Evolutionary conservation across 2,888 invertebrate species (phyloP), one percentile per base, ranked within the genome.

Genomic region (Drosophila paranaensis): DNA sequence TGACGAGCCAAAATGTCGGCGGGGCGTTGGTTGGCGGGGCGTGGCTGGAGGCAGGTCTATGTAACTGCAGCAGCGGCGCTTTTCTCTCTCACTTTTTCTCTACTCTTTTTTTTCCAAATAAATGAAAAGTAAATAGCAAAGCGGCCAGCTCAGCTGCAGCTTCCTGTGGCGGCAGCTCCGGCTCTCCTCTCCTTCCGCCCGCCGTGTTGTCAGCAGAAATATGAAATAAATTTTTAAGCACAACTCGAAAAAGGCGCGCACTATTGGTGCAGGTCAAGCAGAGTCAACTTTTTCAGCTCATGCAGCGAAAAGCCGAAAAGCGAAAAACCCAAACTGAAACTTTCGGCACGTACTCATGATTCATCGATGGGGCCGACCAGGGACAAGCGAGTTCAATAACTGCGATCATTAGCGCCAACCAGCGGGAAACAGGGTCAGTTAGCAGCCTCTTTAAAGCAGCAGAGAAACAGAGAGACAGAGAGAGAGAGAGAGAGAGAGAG

Each of bases 61-160:
- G 64, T 62, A 64, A 71, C 77, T 72, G 77, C 73, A 77, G 67
- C 61, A 60, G 51, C 56, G 63, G 73, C 76, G 69, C 61, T 82
- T 84, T 62, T 60, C 50, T 63, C 76, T 81, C 13, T 11, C 33
- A 6, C 8, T 13, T 10, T 0, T 9, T 11, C 20, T 20, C 20
- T 20, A 20, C 20, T 20, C 20, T 10, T 39, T 54, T 54, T 27
- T 54, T 54, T 54, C 27, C 40, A 54, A 77, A 88, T 84, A 89
- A 88, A 84, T 79, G 88, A 88, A 84, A 84, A 87, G 85, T 79
- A 88, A 84, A 84, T 84, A 84, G 60, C 40, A 74, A 71, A 77
- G 77, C 76, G 67, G 51, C 61, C 45, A 66, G 46, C 66, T 65
- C 65, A 63, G 58, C 68, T 39, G 33, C 60, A 58, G 55, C 60